Base-by-base conservation (phyloP, 2,888 invertebrate genomes). In the Nemurella pictetii region DNA sequence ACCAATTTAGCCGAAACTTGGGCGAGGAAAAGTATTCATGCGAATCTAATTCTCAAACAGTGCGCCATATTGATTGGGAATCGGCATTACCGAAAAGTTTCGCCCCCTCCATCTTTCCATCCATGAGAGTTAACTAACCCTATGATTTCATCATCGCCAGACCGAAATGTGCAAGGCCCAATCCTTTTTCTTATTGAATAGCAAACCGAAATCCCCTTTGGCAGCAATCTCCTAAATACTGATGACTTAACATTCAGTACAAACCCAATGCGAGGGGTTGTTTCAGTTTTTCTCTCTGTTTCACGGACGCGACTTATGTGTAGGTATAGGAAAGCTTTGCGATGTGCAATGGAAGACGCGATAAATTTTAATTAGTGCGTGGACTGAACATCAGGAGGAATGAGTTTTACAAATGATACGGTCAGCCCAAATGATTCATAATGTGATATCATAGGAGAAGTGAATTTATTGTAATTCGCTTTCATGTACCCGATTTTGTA, bases 121-220 rank as follows among this genome's bases (percentile, higher is more conserved):
- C 80, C 26, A 26, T 28, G 82, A 77, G 77, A 82, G 55, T 75
- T 86, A 86, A 86, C 86, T 85, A 86, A 86, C 86, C 86, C 85
- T 35, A 35, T 86, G 86, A 86, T 86, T 80, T 84, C 86, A 86
- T 86, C 86, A 85, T 82, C 82, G 30, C 55, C 72, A 82, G 82
- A 82, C 72, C 72, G 82, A 36, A 29, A 82, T 29, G 82, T 12
- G 15, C 55, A 55, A 20, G 12, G 28, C 36, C 36, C 82, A 72
- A 72, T 82, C 82, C 72, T 72, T 82, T 72, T 78, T 75, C 75
- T 75, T 75, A 75, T 75, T 75, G 27, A 75, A 25, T 78, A 30
- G 28, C 28, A 27, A 78, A 78, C 78, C 78, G 20, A 78, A 78
- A 78, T 4, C 30, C 78, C 78, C 78, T 30, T 7, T 30, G 75